Percentiles rank a stretch among this genome's conserved stretches.
phyloP scores from a whole-genome alignment of 2,113 vertebrate genomes.

The Mobula hypostoma region DNA sequence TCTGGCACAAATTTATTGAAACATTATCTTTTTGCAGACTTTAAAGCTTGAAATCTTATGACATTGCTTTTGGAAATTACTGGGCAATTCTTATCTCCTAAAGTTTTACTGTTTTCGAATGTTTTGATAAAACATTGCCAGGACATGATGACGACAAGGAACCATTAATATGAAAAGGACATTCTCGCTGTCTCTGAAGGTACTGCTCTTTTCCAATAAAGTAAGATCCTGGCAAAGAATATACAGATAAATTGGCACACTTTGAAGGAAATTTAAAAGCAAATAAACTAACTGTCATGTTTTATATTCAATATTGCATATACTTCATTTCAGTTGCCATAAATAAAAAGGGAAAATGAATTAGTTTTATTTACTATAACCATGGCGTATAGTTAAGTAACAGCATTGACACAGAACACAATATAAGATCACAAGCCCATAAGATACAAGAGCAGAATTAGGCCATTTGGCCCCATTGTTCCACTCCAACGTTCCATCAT shows the following conservation, averaged over 20 bases:
- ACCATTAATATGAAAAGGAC: neutral
- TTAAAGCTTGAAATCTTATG: neutral
- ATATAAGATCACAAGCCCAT: neutral
- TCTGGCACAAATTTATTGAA: neutral
- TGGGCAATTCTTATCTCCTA: neutral
- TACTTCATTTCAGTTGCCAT: neutral
- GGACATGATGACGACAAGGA: neutral
- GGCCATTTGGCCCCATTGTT: too few species aligned
- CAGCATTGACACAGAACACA: neutral
- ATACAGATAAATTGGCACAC: neutral
- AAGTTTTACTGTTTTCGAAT: neutral
- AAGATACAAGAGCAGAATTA: too few species aligned
- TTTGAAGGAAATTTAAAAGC: neutral
- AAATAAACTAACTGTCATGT: neutral
- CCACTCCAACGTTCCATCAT: too few species aligned
- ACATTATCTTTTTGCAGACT: neutral
- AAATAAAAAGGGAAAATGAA: neutral
- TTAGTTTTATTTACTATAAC: neutral
- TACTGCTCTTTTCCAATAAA: neutral
- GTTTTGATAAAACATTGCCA: constrained; percentile 1
- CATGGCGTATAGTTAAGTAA: neutral
- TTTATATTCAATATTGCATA: neutral
- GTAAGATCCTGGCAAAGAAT: neutral
- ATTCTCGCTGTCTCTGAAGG: neutral
- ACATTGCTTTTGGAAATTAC: too few species aligned